Conservation (phyloP, 2,113 vertebrate species). For the Eptatretus burgeri region DNA sequence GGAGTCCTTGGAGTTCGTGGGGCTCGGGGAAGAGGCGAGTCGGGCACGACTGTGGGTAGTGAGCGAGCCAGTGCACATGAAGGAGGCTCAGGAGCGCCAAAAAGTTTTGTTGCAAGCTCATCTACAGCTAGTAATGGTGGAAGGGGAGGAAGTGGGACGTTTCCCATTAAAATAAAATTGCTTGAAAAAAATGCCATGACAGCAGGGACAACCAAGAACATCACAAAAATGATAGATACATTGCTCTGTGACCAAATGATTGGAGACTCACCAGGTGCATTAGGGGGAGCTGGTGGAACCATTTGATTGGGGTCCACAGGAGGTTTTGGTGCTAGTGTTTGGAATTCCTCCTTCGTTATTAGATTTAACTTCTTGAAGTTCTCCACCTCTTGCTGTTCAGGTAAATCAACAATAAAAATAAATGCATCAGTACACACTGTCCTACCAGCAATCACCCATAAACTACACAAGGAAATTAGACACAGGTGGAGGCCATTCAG, state of each 20-base stretch:
- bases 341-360: constrained; percentile 80
- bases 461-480: too few species aligned
- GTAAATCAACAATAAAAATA: background rate
- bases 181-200: background rate
- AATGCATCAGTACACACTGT: too few species aligned
- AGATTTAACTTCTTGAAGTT: constrained; percentile 99
- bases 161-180: background rate
- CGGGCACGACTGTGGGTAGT: constrained; percentile 71
- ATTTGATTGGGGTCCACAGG: constrained; percentile 90
- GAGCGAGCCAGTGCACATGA: constrained; percentile 50
- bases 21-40: constrained; percentile 68
- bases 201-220: background rate
- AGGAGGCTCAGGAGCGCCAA: constrained; percentile 51
- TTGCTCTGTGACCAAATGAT: background rate
- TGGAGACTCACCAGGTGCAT: background rate
- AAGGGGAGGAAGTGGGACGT: background rate
- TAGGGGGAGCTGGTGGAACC: constrained; percentile 67
- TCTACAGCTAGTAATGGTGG: constrained; percentile 17
- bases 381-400: constrained; percentile 79
- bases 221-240: background rate
- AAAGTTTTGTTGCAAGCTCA: constrained; percentile 77
- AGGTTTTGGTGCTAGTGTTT: constrained; percentile 79
- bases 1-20: constrained; percentile 69
- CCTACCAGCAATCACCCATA: too few species aligned
- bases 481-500: too few species aligned